Base-by-base conservation (phyloP, 2,797 vertebrate genomes). In the Hirundo rustica region DNA sequence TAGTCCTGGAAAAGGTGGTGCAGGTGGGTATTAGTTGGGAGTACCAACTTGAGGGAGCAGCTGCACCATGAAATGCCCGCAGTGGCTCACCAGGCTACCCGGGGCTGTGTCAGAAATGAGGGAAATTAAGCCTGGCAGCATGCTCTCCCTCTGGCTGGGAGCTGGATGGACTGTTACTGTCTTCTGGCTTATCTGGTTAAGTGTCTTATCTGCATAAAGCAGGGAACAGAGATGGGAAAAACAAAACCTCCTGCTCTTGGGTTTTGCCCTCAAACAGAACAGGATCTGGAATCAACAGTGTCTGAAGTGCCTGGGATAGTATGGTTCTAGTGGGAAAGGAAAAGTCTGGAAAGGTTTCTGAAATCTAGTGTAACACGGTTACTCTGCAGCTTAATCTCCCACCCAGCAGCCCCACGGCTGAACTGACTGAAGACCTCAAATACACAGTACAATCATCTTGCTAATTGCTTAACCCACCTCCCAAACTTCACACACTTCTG, bases 111-210 rank as follows among this genome's bases (percentile, higher is more conserved):
- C 55, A 62, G 38, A 67, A 75, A 68, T 11, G 10, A 47, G 23
- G 17, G 5, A 73, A 62, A 16, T 34, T 32, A 5, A 3, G 11
- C 55, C 30, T 0, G 0, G 68, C 55, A 89, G 25, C 18, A 11
- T 25, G 15, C 3, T 10, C 11, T 29, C 54, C 23, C 34, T 70
- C 29, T 44, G 38, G 7, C 3, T 62, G 42, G 40, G 58, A 58
- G 27, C 29, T 50, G 23, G 20, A 23, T 16, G 21, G 34, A 54
- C 22, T 16, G 25, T n/a, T 57, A 44, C 30, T 85, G 16, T 88
- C 38, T 53, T 70, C 32, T 64, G 26, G 51, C 6, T 65, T 58
- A 29, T 14, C 72, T 73, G 12, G 20, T 79, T 54, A 62, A 8
- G 16, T 47, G 83, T 70, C 47, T 91, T 42, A 54, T 13, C 60